Base-by-base conservation (phyloP, 2,797 vertebrate species). In the Acanthurus leucopareius region DNA sequence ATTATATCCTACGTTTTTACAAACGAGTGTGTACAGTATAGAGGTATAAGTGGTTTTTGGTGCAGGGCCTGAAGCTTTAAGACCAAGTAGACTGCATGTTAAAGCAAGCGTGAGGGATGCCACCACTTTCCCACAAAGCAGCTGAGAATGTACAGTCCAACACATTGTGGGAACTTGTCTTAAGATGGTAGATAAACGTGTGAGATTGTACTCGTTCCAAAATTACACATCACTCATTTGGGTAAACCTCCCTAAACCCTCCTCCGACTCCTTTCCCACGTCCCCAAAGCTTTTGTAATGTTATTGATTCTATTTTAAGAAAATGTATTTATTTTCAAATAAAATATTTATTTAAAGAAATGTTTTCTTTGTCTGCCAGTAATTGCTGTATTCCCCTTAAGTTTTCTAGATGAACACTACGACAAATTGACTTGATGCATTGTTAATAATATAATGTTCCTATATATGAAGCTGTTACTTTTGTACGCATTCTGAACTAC, bases 311-410 rank as follows among this genome's bases (percentile, higher is more conserved):
- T 96, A 95, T 95, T 94, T 95, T 93, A 92, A 95, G 92, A 95
- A 96, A 95, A 94, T 95, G 93, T 96, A 95, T 96, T 95, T 96
- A 96, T 95, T 96, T 96, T 95, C 89, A 95, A 96, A 95, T 96
- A 96, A 96, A 96, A 94, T 96, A 96, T 96, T 96, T 96, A 96
- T 96, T 96, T 96, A 95, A 95, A 94, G 90, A 94, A 66, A 35
- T 61, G 19, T 47, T 60, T 62, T 47, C 54, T 48, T 40, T 68
- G 75, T 22, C 19, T 45, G 32, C 76, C 62, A 25, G 42, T 85
- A 16, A 40, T 22, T 86, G 10, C 35, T 66, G 20, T 59, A 42
- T 20, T 5, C n/a, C 1, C 7, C 5, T 0, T 49, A 2, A 3
- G 14, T 9, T 1, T 2, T 20, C 44, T 10, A 13, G 22, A 44